Evolutionary conservation across 1,140 invertebrate species (phyloP).

Genomic region (Belonocnema kinseyi): DNA sequence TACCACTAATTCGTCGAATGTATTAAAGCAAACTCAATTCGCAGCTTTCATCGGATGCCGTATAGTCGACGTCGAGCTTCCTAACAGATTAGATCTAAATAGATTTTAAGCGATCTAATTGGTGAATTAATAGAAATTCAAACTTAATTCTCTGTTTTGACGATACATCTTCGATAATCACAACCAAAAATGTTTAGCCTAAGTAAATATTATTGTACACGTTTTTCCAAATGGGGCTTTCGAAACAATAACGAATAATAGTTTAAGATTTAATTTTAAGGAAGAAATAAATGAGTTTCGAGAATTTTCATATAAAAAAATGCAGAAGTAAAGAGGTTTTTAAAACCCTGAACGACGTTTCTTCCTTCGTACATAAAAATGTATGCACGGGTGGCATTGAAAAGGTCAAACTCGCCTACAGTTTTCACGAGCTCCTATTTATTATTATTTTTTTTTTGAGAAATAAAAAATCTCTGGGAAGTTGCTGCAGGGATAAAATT

Average conservation of each 20-base stretch:
- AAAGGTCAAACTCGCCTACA: conserved; percentile 6
- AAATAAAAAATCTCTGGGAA: conserved; percentile 12
- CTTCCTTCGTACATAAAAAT: neutral
- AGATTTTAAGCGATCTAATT: conserved; percentile 58
- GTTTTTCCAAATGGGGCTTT: neutral
- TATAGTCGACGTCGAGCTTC: conserved; percentile 40
- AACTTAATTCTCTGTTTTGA: conserved; percentile 54
- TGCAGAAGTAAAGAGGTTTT: neutral
- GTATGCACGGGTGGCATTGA: neutral
- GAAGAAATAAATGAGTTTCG: neutral
- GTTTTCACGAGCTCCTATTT: conserved; percentile 1
- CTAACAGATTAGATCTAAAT: conserved; percentile 63
- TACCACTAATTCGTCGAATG: conserved; percentile 62
- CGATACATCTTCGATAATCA: conserved; percentile 48
- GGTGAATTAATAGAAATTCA: conserved; percentile 63
- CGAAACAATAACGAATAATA: neutral
- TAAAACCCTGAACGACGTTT: neutral
- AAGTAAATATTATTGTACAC: too few species aligned
- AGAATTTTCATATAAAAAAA: neutral
- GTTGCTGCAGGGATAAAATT: conserved; percentile 6
- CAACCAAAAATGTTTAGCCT: too few species aligned
- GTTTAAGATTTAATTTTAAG: neutral
- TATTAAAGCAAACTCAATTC: conserved; percentile 56
- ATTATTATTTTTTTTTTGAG: neutral
- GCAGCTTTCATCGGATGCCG: conserved; percentile 35